Conservation (phyloP, 1,140 invertebrate genomes). For the Orius insidiosus region DNA sequence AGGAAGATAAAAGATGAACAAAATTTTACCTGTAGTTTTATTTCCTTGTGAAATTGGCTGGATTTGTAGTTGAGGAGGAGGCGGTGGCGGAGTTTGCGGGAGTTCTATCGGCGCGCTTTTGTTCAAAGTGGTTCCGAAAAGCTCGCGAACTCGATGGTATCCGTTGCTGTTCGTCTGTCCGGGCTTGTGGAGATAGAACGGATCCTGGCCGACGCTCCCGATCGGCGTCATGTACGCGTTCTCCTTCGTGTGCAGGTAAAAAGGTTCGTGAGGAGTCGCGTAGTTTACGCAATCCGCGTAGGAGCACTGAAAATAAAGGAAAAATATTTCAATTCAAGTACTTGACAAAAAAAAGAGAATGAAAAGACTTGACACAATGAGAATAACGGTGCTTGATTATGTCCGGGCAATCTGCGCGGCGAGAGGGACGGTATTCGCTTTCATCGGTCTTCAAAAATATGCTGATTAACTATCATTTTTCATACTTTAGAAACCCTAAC, state of each 20-base stretch:
- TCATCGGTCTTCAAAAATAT: too few relatives aligned
- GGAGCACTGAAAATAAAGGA: conserved; percentile 30
- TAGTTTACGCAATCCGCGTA: conserved; percentile 33
- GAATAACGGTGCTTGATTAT: too few relatives aligned
- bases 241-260: conserved; percentile 42
- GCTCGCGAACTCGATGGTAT: conserved; percentile 56
- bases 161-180: conserved; percentile 30
- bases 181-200: conserved; percentile 69
- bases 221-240: conserved; percentile 15
- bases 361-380: too few relatives aligned
- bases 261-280: conserved; percentile 36
- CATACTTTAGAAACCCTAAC: too few relatives aligned
- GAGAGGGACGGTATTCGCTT: too few relatives aligned
- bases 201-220: conserved; percentile 31
- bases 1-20: too few relatives aligned
- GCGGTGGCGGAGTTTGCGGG: conserved; percentile 22
- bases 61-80: conserved; percentile 22
- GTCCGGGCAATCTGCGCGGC: too few relatives aligned
- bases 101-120: conserved; percentile 2
- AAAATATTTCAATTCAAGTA: not conserved
- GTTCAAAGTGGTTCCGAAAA: conserved; percentile 33
- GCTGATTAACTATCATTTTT: too few relatives aligned
- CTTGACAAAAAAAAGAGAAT: too few relatives aligned
- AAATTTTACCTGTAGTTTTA: too few relatives aligned
- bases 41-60: too few relatives aligned